These are phyloP conservation scores for Drosophila sturtevanti DNA, from an alignment of 1,140 invertebrate genomes.

Conservation along the genomic window DNA sequence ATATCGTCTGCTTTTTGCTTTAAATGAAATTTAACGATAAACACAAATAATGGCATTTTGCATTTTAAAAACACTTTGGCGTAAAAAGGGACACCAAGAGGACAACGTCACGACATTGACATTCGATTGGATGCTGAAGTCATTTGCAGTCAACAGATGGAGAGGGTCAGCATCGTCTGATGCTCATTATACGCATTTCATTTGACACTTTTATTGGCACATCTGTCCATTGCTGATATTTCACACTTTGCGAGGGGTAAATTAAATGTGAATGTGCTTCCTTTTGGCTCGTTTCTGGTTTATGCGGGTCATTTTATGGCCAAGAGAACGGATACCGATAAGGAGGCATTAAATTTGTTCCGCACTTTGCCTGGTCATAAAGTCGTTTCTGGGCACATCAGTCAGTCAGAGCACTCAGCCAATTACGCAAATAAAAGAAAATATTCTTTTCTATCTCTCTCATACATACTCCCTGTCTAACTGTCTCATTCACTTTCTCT, in stretches of 20 bases:
- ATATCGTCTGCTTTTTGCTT: slow-evolving; percentile 50
- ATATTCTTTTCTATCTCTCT: not conserved
- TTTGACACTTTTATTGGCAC: slow-evolving; percentile 78
- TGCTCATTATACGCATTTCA: slow-evolving; percentile 77
- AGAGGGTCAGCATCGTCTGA: slow-evolving; percentile 8
- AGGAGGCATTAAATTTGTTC: slow-evolving; percentile 67
- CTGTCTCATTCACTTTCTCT: no score
- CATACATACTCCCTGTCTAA: no score
- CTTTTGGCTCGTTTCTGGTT: slow-evolving; percentile 18
- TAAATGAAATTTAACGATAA: slow-evolving; percentile 79
- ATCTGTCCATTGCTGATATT: slow-evolving; percentile 53
- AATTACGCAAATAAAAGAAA: slow-evolving; percentile 73
- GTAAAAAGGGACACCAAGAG: slow-evolving; percentile 34
- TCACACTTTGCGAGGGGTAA: slow-evolving; percentile 42
- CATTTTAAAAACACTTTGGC: slow-evolving; percentile 75
- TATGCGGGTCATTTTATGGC: slow-evolving; percentile 77
- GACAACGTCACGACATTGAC: slow-evolving; percentile 51
- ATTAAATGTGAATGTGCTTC: slow-evolving; percentile 51
- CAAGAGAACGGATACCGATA: slow-evolving; percentile 68
- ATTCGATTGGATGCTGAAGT: slow-evolving; percentile 51
- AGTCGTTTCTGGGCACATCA: slow-evolving; percentile 54
- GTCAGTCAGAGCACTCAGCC: slow-evolving; percentile 61
- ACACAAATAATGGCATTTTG: slow-evolving; percentile 77
- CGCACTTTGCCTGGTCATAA: slow-evolving; percentile 54
- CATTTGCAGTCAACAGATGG: not conserved